phyloP scores from a whole-genome alignment of 2,888 invertebrate genomes.

The Ditula angustiorana region DNA sequence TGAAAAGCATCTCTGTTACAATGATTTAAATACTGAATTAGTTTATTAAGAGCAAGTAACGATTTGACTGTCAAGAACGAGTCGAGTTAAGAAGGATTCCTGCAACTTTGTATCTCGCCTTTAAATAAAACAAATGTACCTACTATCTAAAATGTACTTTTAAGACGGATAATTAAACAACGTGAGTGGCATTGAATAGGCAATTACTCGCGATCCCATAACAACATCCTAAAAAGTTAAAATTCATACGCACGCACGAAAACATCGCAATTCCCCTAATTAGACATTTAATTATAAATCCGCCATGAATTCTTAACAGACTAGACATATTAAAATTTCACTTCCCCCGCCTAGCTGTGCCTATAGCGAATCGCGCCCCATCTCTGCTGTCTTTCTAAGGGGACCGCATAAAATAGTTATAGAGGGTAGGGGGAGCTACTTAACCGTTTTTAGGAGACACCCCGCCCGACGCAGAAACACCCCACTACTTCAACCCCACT shows the following conservation, averaged over 20 bases:
- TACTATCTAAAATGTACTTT: no score
- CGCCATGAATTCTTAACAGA: conserved; percentile 82
- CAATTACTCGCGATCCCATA: conserved; percentile 33
- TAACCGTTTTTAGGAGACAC: conserved; percentile 85
- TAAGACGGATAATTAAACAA: conserved; percentile 4
- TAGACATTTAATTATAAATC: conserved; percentile 83
- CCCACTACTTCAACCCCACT: conserved; percentile 78
- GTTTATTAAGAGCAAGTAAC: no score
- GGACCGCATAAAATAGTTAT: conserved; percentile 86
- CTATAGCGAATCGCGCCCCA: conserved; percentile 79
- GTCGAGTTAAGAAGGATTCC: no score
- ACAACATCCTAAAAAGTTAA: conserved; percentile 49
- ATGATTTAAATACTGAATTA: no score
- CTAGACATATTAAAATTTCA: conserved; percentile 84
- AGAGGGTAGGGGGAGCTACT: conserved; percentile 83
- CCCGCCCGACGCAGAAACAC: conserved; percentile 77
- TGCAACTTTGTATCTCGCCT: not conserved
- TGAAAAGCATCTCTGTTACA: no score
- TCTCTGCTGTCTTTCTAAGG: conserved; percentile 84
- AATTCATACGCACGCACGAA: conserved; percentile 66
- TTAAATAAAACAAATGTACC: no score
- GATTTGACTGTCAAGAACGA: no score
- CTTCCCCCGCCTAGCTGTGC: conserved; percentile 74
- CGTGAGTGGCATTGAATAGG: conserved; percentile 16
- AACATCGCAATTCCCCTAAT: conserved; percentile 75